phyloP scores from a whole-genome alignment of 2,888 invertebrate genomes.

The Perizoma affinitatum region DNA sequence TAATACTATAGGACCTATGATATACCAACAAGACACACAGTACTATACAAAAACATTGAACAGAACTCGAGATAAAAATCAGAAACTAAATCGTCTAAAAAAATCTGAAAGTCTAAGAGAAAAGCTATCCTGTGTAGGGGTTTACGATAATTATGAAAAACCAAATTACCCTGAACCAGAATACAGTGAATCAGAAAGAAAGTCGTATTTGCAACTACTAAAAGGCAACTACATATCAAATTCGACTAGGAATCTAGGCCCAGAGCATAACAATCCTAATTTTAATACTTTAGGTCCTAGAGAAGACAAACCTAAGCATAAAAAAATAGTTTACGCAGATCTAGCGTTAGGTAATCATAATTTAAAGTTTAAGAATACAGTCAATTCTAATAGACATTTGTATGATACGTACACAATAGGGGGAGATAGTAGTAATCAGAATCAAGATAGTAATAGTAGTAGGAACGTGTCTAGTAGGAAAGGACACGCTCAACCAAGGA shows the following conservation, averaged over 20 bases:
- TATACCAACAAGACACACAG: conserved; percentile 75
- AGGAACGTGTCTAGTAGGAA: conserved; percentile 60
- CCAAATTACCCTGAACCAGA: conserved; percentile 78
- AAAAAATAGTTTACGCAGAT: conserved; percentile 81
- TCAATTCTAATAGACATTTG: conserved; percentile 83
- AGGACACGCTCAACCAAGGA: conserved; percentile 66
- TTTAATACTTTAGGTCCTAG: conserved; percentile 68
- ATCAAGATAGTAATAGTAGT: conserved; percentile 67
- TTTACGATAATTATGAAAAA: conserved; percentile 78
- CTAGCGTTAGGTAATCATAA: conserved; percentile 83
- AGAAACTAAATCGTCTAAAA: conserved; percentile 76
- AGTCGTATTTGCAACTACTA: conserved; percentile 73
- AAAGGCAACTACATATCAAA: conserved; percentile 82
- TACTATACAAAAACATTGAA: conserved; percentile 80
- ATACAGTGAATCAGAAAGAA: conserved; percentile 73
- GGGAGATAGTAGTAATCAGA: conserved; percentile 70
- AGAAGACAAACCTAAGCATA: conserved; percentile 77
- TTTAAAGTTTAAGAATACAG: conserved; percentile 83
- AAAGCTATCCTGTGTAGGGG: conserved; percentile 78
- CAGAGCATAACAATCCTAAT: conserved; percentile 64
- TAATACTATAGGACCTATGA: conserved; percentile 76
- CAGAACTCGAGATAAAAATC: conserved; percentile 76
- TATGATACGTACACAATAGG: conserved; percentile 81
- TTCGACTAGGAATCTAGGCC: conserved; percentile 73
- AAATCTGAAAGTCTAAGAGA: conserved; percentile 80